These are phyloP conservation scores for Colistium nudipinnis DNA, from an alignment of 2,113 vertebrate species.

Conservation along the genomic window DNA sequence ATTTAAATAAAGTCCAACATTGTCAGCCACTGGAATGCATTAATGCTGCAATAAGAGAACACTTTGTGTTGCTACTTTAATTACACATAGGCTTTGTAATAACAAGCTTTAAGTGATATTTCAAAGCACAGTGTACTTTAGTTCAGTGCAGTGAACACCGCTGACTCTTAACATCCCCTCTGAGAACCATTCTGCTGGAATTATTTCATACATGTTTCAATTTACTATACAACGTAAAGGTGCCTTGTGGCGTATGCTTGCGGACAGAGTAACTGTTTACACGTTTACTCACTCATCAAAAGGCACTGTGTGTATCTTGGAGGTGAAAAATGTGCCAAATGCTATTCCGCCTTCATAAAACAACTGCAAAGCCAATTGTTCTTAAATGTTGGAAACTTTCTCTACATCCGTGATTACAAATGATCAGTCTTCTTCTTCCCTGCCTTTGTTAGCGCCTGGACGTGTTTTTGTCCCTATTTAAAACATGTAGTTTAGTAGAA, in stretches of 20 bases:
- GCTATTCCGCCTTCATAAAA: not conserved
- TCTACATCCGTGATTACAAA: not conserved
- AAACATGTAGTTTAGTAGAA: not conserved
- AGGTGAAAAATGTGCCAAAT: not conserved
- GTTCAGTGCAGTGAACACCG: not conserved
- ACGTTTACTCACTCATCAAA: not conserved
- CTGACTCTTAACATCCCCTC: not conserved
- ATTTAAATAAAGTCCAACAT: not conserved
- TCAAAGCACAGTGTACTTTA: not conserved
- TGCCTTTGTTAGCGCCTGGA: not conserved
- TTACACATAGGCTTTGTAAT: not conserved
- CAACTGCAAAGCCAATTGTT: not conserved
- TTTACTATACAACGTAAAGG: constrained; percentile 28
- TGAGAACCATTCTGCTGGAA: constrained; percentile 26
- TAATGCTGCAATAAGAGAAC: not conserved
- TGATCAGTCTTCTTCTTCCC: not conserved
- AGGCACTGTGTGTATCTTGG: not conserved
- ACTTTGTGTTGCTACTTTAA: not conserved
- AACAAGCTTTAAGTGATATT: not conserved
- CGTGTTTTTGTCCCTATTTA: too few species aligned
- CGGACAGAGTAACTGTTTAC: constrained; percentile 16
- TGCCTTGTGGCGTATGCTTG: constrained; percentile 13
- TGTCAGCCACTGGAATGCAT: not conserved
- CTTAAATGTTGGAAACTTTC: not conserved
- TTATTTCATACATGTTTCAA: not conserved